Percentiles rank a stretch among this genome's conserved stretches.
Evolutionary conservation across 1,140 invertebrate genomes (phyloP).

Genomic region (Drosophila santomea): DNA sequence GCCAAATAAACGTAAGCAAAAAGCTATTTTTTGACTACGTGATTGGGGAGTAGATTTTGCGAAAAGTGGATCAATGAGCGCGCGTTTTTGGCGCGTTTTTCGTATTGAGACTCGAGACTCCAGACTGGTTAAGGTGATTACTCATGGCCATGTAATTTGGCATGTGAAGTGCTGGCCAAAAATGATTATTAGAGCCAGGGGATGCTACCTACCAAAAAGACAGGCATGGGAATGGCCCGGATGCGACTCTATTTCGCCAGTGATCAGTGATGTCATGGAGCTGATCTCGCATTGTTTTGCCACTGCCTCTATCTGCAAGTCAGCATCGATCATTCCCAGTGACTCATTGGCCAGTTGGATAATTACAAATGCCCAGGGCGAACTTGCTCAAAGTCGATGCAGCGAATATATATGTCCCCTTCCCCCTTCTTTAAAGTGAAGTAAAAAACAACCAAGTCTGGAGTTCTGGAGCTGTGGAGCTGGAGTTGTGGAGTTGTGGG

Average conservation of each 20-base stretch:
- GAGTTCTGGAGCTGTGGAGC: not conserved
- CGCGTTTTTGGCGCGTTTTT: slow-evolving; percentile 53
- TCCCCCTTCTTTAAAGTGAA: not conserved
- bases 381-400: slow-evolving; percentile 21
- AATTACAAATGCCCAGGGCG: slow-evolving; percentile 41
- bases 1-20: slow-evolving; percentile 60
- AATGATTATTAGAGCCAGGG: slow-evolving; percentile 27
- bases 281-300: slow-evolving; percentile 31
- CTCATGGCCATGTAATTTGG: slow-evolving; percentile 77
- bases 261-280: slow-evolving; percentile 62
- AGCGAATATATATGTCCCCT: slow-evolving; percentile 4
- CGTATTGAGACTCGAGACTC: not conserved
- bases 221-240: slow-evolving; percentile 60
- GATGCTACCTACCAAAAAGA: slow-evolving; percentile 39
- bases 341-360: slow-evolving; percentile 56
- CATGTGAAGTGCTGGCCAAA: slow-evolving; percentile 64
- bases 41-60: slow-evolving; percentile 66
- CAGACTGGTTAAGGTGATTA: slow-evolving; percentile 69
- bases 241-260: slow-evolving; percentile 61
- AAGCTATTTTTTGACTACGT: slow-evolving; percentile 57
- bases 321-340: slow-evolving; percentile 52
- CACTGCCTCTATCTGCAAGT: slow-evolving; percentile 61
- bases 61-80: slow-evolving; percentile 75
- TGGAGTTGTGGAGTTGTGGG: slow-evolving; percentile 8
- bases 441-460: slow-evolving; percentile 11